Base-by-base conservation (phyloP, 2,888 invertebrate genomes). In the Pristionchus mayeri region DNA sequence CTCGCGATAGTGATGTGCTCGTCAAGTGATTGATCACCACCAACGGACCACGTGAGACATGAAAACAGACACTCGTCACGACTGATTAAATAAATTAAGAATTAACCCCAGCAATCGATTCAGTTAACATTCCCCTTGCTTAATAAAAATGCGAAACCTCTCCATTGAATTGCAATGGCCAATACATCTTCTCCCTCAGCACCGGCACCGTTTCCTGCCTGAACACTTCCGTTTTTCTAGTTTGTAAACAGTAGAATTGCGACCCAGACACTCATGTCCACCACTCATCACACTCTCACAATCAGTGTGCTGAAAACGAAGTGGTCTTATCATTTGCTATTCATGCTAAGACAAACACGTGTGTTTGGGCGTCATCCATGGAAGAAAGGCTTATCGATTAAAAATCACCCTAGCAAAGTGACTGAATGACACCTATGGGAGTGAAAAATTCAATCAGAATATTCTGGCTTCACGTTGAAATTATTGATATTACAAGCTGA, bases 191-290 rank as follows among this genome's bases (percentile, higher is more conserved):
- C 87, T 21, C 84, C 86, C 21, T 86, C 84, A 4, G 90, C 89
- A 60, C 90, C 90, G n/a, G 90, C 90, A 48, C 90, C 90, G 83
- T 90, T 90, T 40, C 88, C 90, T 18, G 90, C 90, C 88, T 88
- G 2, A 76, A 76, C 18, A 4, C 13, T 11, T n/a, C 44, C 44
- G 6, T 44, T 44, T 44, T 44, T 44, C 13, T 9, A 44, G 13
- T n/a, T n/a, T n/a, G n/a, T n/a, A n/a, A n/a, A n/a, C n/a, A n/a
- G n/a, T n/a, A n/a, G n/a, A n/a, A n/a, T n/a, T n/a, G n/a, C n/a
- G n/a, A n/a, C n/a, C n/a, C n/a, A n/a, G n/a, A n/a, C n/a, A n/a
- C n/a, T n/a, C n/a, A n/a, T n/a, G 0, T 34, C 1, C 27, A 30
- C 3, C 18, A 63, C n/a, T 18, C 37, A 40, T 44, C 40, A 71